Conservation (phyloP, 92 coral and sea anemone genomes). For the Blastomussa wellsi region DNA sequence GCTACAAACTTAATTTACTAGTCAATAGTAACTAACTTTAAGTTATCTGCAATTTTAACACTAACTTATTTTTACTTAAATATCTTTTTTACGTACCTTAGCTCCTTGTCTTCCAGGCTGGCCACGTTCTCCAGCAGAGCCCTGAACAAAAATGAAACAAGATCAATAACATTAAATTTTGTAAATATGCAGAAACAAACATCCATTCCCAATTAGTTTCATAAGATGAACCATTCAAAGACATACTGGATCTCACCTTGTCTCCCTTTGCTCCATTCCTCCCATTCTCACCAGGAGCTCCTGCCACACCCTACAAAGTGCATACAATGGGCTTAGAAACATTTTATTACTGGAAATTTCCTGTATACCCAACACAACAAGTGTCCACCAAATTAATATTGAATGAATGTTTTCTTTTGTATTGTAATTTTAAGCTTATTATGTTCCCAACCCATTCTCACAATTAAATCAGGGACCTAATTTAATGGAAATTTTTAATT, state of each 20-base stretch:
- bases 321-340: neutral
- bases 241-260: neutral
- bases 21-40: neutral
- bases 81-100: constrained; percentile 2
- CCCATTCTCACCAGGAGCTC: constrained; percentile 60
- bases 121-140: constrained; percentile 64
- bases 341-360: no score
- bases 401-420: no score
- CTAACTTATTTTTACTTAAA: neutral
- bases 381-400: no score
- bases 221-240: no score
- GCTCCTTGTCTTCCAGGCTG: constrained; percentile 54
- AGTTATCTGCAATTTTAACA: neutral
- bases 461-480: no score
- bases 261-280: constrained; percentile 57
- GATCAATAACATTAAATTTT: neutral
- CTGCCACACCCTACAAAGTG: constrained; percentile 45
- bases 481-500: no score
- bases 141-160: constrained; percentile 23
- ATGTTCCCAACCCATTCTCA: no score
- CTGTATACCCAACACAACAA: no score
- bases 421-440: no score
- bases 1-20: neutral
- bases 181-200: no score
- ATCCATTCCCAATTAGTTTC: no score